phyloP scores from a whole-genome alignment of 2,888 invertebrate genomes.

The Steinernema carpocapsae region DNA sequence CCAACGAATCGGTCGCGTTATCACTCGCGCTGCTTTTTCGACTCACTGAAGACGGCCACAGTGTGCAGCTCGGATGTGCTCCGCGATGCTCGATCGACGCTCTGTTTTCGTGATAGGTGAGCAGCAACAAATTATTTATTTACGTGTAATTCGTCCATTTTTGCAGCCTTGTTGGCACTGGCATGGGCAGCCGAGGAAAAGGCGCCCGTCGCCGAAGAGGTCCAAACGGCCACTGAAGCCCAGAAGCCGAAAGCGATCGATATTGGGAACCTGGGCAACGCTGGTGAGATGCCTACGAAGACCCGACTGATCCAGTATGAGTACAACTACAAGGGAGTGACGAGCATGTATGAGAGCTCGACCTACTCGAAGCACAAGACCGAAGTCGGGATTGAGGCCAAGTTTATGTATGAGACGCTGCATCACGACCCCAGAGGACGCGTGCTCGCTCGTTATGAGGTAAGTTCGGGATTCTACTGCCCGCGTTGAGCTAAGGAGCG shows the following conservation, averaged over 20 bases:
- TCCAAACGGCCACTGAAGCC: neutral
- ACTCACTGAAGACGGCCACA: constrained; percentile 8
- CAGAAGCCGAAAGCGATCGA: neutral
- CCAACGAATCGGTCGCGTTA: neutral
- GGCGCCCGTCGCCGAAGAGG: neutral
- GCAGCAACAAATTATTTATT: neutral
- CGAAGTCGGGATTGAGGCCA: constrained; percentile 27
- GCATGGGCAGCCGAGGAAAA: constrained; percentile 1
- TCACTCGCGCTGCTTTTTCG: constrained; percentile 10
- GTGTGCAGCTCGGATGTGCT: constrained; percentile 17
- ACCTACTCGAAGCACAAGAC: constrained; percentile 18
- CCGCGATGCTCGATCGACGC: constrained; percentile 18
- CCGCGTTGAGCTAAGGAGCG: too few species aligned
- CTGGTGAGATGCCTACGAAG: neutral
- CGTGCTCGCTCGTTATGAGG: constrained; percentile 38
- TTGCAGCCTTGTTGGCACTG: neutral
- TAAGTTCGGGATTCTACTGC: too few species aligned
- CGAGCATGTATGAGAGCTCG: neutral
- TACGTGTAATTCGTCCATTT: neutral
- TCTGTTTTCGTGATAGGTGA: neutral
- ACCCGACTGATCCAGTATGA: constrained; percentile 4
- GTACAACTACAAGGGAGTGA: neutral
- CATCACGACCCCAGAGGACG: constrained; percentile 33
- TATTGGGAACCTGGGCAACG: neutral
- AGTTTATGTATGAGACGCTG: constrained; percentile 35